Evolutionary conservation across 2,113 vertebrate genomes (phyloP).

Genomic region (Aphyosemion australe): DNA sequence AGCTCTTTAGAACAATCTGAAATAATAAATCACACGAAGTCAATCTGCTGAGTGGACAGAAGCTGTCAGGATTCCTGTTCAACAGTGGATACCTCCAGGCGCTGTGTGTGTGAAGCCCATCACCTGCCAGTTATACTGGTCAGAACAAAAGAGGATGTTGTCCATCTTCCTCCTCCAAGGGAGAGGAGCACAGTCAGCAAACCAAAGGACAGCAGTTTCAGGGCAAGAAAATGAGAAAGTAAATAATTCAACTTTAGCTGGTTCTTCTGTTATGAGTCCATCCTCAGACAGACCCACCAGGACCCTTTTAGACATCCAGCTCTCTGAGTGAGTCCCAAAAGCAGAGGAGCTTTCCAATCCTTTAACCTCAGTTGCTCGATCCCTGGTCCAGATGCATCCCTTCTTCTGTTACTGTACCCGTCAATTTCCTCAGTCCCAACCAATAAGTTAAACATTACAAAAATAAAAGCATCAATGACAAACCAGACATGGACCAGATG

Average conservation of each 20-base stretch:
- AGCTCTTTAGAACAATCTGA: no score
- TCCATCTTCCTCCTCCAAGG: conserved; percentile 30
- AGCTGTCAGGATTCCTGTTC: conserved; percentile 9
- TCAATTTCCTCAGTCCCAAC: conserved; percentile 51
- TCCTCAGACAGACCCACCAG: conserved; percentile 37
- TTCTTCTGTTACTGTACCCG: neutral
- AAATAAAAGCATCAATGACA: conserved; percentile 70
- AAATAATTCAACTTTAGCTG: no score
- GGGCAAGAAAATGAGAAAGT: conserved; percentile 13
- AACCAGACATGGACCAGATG: conserved; percentile 48
- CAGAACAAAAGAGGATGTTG: conserved; percentile 6
- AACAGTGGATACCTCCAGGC: conserved; percentile 13
- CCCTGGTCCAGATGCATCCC: conserved; percentile 39
- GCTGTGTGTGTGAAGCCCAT: conserved; percentile 17
- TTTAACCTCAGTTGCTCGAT: conserved; percentile 16
- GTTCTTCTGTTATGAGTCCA: conserved; percentile 14
- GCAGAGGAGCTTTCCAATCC: conserved; percentile 22
- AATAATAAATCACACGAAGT: no score
- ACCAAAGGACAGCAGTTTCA: conserved; percentile 70
- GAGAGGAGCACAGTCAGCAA: conserved; percentile 23
- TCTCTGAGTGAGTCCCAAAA: conserved; percentile 60
- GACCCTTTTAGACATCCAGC: conserved; percentile 57
- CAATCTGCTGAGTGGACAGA: neutral
- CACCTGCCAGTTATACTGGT: conserved; percentile 24
- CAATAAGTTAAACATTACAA: conserved; percentile 84